Evolutionary conservation across 1,140 invertebrate genomes (phyloP).

Genomic region (Pseudachorutes palmiensis): DNA sequence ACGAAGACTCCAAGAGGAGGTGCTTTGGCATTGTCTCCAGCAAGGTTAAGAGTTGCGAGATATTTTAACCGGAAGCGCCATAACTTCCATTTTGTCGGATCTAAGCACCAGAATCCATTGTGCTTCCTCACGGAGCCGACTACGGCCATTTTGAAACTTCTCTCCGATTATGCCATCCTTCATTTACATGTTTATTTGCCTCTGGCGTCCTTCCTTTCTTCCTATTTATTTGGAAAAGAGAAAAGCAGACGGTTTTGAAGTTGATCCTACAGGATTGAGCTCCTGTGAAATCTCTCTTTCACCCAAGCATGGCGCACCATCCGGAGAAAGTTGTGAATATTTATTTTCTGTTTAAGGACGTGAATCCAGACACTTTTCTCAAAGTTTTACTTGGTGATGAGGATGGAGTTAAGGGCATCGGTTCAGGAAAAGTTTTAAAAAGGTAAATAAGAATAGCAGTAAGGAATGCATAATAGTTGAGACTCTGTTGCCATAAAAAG

Average conservation of each 20-base stretch:
- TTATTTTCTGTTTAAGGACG: constrained; percentile 42
- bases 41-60: background rate
- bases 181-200: constrained; percentile 9
- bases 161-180: too few species aligned
- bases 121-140: too few species aligned
- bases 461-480: background rate
- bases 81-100: background rate
- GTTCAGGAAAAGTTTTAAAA: constrained; percentile 50
- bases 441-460: constrained; percentile 42
- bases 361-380: constrained; percentile 51
- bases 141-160: too few species aligned
- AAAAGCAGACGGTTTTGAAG: background rate
- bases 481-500: background rate
- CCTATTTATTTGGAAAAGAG: background rate
- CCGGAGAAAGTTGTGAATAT: constrained; percentile 7
- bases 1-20: background rate
- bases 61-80: background rate
- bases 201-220: background rate
- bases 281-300: background rate
- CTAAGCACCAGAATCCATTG: background rate
- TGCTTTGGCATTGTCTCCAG: too few species aligned
- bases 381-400: constrained; percentile 50
- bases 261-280: too few species aligned
- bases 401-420: constrained; percentile 44
- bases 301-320: background rate